phyloP scores from a whole-genome alignment of 2,797 vertebrate genomes.

The Numenius phaeopus region DNA sequence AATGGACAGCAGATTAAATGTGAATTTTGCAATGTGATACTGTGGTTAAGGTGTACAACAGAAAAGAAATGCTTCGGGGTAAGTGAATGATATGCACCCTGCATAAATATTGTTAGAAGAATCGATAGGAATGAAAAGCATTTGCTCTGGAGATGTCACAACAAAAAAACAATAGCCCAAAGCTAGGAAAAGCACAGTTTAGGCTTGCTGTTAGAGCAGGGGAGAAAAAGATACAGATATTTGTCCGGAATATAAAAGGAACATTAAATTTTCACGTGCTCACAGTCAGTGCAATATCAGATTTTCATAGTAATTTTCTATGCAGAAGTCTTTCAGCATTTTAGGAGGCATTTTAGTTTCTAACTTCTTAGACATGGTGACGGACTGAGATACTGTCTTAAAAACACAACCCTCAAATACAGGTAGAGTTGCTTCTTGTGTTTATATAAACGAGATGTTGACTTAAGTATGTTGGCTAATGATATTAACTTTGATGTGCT shows the following conservation, averaged over 20 bases:
- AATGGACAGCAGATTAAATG: not conserved
- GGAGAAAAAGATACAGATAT: not conserved
- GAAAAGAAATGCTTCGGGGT: not conserved
- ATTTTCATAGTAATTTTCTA: not conserved
- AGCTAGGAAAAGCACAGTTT: conserved; percentile 25
- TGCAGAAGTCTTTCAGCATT: not conserved
- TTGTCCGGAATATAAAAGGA: not conserved
- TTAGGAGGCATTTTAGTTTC: not conserved
- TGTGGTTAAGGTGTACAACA: not conserved
- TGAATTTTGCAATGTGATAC: not conserved
- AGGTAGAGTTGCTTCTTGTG: conserved; percentile 24
- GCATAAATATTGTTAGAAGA: not conserved
- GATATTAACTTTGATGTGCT: not conserved
- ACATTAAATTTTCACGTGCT: not conserved
- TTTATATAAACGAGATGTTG: conserved; percentile 13
- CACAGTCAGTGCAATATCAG: not conserved
- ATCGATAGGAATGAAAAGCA: conserved; percentile 36
- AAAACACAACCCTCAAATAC: conserved; percentile 22
- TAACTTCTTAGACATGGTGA: not conserved
- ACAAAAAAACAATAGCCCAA: conserved; percentile 35
- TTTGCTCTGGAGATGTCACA: conserved; percentile 12
- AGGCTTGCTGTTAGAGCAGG: not conserved
- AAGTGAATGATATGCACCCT: not conserved
- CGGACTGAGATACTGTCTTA: not conserved
- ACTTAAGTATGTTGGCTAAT: not conserved